phyloP scores from a whole-genome alignment of 1,140 invertebrate genomes.

The Brachionus plicatilis region DNA sequence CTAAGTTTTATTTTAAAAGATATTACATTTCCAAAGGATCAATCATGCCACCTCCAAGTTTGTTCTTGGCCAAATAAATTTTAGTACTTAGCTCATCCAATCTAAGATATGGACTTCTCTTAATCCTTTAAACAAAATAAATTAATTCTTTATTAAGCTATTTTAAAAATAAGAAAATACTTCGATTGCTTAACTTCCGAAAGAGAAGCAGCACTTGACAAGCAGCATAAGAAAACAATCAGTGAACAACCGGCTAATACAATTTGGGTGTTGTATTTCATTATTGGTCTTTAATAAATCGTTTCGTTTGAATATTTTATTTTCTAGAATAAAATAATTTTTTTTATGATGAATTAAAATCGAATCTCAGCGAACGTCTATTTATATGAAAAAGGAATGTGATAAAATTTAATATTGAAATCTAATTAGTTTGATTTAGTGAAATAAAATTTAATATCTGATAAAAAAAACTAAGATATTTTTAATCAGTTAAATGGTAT shows the following conservation, averaged over 20 bases:
- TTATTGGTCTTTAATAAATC: background rate
- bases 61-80: constrained; percentile 39
- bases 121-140: background rate
- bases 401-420: background rate
- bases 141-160: background rate
- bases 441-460: background rate
- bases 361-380: background rate
- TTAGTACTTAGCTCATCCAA: constrained; percentile 37
- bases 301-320: background rate
- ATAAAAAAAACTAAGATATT: background rate
- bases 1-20: background rate
- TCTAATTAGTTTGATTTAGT: background rate
- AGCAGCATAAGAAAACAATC: constrained; percentile 8
- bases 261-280: constrained; percentile 32
- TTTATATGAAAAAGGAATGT: background rate
- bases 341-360: background rate
- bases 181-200: background rate
- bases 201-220: background rate
- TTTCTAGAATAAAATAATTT: background rate
- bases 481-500: background rate
- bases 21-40: constrained; percentile 38
- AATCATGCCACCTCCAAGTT: constrained; percentile 21
- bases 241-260: background rate
- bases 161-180: background rate
- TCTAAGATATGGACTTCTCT: constrained; percentile 34